phyloP scores from a whole-genome alignment of 2,797 vertebrate species.

The Myotis daubentonii region DNA sequence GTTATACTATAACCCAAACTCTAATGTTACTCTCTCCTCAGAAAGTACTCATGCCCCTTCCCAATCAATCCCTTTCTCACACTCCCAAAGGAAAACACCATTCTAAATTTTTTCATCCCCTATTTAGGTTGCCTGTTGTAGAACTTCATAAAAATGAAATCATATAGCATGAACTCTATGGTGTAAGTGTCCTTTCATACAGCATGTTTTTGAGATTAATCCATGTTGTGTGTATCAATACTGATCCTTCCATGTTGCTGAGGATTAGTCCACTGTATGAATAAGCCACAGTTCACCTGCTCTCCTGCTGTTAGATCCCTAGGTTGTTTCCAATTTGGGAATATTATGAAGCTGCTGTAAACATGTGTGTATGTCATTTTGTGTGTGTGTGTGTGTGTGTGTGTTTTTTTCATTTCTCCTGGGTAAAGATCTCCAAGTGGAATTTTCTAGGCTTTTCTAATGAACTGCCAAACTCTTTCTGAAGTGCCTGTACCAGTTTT shows the following conservation, averaged over 20 bases:
- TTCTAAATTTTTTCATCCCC: neutral
- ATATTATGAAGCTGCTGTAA: neutral
- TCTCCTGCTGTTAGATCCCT: neutral
- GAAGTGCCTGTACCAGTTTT: neutral
- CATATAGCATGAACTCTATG: neutral
- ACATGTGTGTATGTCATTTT: neutral
- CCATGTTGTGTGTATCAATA: neutral
- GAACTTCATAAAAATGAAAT: neutral
- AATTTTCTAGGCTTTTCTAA: constrained; percentile 13
- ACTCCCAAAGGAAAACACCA: neutral
- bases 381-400: too few species aligned
- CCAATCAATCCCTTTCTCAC: neutral
- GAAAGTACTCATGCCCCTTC: neutral
- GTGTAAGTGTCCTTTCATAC: neutral
- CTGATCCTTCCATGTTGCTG: neutral
- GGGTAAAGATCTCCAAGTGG: neutral
- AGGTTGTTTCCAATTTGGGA: neutral
- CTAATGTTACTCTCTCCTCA: neutral
- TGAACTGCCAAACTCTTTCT: neutral
- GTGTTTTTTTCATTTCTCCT: neutral
- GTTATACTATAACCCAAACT: neutral
- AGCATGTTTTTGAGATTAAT: neutral
- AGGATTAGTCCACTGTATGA: neutral
- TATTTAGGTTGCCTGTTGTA: neutral
- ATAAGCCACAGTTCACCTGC: neutral